phyloP scores from a whole-genome alignment of 2,888 invertebrate genomes.

The Standfussiana lucernea region DNA sequence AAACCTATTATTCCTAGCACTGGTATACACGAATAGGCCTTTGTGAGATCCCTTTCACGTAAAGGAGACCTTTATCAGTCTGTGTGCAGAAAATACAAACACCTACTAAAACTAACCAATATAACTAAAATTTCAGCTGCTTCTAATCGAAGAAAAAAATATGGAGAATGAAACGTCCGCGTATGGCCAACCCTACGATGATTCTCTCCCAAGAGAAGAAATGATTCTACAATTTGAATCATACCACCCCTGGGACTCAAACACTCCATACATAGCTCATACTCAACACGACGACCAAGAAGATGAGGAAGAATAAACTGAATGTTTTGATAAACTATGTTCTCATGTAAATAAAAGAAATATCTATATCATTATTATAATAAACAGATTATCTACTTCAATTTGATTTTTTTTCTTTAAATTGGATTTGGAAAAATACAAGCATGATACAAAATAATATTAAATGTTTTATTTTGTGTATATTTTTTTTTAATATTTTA shows the following conservation, averaged over 20 bases:
- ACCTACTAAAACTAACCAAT: neutral
- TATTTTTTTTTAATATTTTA: too few species aligned
- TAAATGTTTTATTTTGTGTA: too few species aligned
- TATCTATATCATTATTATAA: slow-evolving; percentile 22
- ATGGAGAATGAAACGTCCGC: neutral
- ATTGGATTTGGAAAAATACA: too few species aligned
- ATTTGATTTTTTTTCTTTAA: too few species aligned
- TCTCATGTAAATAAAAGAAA: neutral
- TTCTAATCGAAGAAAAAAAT: slow-evolving; percentile 15
- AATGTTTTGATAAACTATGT: neutral
- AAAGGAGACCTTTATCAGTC: neutral
- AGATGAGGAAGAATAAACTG: neutral
- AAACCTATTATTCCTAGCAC: neutral
- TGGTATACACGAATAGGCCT: neutral
- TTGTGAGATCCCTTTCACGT: neutral
- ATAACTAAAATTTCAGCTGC: slow-evolving; percentile 22
- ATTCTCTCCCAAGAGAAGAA: slow-evolving; percentile 1
- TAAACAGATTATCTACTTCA: slow-evolving; percentile 16
- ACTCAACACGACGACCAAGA: neutral
- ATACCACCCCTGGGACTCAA: neutral
- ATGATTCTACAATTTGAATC: slow-evolving; percentile 13
- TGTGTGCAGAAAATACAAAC: neutral
- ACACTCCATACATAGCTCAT: neutral
- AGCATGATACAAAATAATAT: too few species aligned
- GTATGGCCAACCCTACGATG: neutral